Conservation (phyloP, 2,113 vertebrate species). For the Apteryx mantelli region DNA sequence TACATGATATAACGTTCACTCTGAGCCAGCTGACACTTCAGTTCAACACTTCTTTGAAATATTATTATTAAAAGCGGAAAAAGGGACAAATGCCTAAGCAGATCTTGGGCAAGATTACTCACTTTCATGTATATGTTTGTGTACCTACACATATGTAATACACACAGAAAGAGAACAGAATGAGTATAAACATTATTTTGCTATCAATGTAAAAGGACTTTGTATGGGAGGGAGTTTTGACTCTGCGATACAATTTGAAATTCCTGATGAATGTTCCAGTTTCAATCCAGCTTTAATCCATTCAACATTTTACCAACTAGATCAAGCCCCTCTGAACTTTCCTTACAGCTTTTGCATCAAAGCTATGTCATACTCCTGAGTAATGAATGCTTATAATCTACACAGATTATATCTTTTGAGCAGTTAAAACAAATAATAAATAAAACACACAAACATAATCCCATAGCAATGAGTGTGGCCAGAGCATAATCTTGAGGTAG, state of each 20-base stretch:
- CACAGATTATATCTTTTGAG: neutral
- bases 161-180: neutral
- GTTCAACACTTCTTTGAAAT: neutral
- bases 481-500: neutral
- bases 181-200: neutral
- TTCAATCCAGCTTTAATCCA: neutral
- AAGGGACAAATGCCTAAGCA: neutral
- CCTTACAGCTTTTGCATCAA: neutral
- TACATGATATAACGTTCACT: fast-evolving
- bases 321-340: neutral
- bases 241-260: neutral
- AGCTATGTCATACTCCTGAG: neutral
- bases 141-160: no score
- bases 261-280: neutral
- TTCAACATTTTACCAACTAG: neutral
- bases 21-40: neutral
- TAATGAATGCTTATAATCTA: neutral
- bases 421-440: neutral
- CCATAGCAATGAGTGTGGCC: neutral
- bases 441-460: neutral
- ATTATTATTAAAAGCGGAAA: neutral
- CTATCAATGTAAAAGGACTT: fast-evolving
- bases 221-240: neutral
- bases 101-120: neutral
- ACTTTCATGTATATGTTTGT: neutral